These are phyloP conservation scores for Vidua chalybeata DNA, from an alignment of 2,113 vertebrate species.

Conservation along the genomic window DNA sequence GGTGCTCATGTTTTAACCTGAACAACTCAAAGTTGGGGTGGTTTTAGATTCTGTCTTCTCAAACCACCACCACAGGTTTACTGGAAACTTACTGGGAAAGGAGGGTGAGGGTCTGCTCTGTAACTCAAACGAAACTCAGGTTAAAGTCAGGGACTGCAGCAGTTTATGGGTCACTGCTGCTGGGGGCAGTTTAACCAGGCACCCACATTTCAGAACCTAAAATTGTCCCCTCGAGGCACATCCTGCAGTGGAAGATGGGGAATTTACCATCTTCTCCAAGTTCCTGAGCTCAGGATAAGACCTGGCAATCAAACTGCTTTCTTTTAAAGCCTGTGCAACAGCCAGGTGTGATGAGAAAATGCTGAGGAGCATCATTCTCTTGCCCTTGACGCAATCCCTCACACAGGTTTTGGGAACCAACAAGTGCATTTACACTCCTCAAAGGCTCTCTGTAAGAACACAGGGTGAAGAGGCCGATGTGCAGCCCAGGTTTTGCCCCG, in stretches of 20 bases:
- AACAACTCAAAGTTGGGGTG: rapidly evolving
- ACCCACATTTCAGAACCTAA: background rate
- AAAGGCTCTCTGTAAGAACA: background rate
- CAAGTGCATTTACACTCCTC: rapidly evolving
- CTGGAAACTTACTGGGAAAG: background rate
- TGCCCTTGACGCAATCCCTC: background rate
- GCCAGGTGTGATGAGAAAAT: background rate
- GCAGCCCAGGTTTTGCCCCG: background rate
- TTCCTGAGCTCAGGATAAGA: background rate
- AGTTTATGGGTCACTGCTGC: background rate
- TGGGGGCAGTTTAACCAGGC: background rate
- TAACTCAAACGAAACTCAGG: background rate
- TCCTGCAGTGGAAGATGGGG: background rate
- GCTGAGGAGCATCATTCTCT: too few species aligned
- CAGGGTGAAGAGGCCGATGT: background rate
- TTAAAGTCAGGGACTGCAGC: background rate
- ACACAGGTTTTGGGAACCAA: background rate
- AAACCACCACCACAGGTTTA: background rate
- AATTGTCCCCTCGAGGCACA: background rate
- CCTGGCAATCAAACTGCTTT: background rate
- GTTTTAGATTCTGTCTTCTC: background rate
- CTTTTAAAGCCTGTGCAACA: background rate
- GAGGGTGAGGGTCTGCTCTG: background rate
- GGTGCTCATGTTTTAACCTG: background rate
- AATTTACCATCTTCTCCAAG: background rate